Conservation (phyloP, 2,797 vertebrate species). For the Enteromius trimaculatus region DNA sequence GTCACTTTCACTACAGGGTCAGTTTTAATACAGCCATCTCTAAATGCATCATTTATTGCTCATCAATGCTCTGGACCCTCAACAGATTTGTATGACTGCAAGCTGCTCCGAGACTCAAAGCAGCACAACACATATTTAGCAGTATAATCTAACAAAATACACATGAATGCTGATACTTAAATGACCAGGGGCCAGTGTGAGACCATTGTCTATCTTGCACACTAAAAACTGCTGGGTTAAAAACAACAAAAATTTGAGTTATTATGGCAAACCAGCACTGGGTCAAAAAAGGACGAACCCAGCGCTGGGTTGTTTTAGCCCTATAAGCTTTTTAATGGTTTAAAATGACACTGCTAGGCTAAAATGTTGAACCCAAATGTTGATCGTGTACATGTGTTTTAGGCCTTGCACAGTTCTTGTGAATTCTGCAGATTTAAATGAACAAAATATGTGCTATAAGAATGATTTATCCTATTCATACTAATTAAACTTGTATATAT, state of each 20-base stretch:
- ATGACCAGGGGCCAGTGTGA: neutral
- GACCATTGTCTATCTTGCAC: neutral
- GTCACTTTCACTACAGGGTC: neutral
- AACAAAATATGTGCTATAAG: neutral
- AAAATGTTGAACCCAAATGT: too few species aligned
- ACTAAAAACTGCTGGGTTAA: too few species aligned
- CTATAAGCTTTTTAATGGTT: too few species aligned
- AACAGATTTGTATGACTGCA: neutral
- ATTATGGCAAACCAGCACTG: too few species aligned
- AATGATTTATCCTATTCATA: neutral
- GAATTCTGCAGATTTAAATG: neutral
- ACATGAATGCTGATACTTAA: neutral
- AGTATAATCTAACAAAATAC: neutral
- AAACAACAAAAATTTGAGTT: too few species aligned
- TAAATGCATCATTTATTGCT: neutral
- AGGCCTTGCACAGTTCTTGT: neutral
- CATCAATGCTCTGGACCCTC: neutral
- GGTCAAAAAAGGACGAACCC: too few species aligned
- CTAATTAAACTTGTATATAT: neutral
- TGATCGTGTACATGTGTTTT: neutral
- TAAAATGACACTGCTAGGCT: too few species aligned
- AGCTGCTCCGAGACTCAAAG: neutral
- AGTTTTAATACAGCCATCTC: constrained; percentile 10
- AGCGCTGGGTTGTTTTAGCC: too few species aligned
- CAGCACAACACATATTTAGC: too few species aligned